Conservation (phyloP, 2,113 vertebrate genomes). For the Mionectes macconnelli region DNA sequence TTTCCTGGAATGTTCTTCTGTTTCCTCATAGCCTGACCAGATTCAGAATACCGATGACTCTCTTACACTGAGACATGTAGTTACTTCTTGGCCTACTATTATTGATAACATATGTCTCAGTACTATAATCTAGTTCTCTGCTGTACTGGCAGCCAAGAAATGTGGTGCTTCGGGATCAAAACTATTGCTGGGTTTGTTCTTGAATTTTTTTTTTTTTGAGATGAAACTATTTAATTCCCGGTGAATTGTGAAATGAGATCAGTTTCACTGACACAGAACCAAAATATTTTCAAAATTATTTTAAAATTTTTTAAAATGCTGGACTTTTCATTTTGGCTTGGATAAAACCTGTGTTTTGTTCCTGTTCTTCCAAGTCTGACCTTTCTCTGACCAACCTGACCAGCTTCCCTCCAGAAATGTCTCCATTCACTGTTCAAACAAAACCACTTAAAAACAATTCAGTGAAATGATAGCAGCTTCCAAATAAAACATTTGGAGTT, state of each 20-base stretch:
- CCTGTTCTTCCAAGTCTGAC: background rate
- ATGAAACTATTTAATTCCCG: background rate
- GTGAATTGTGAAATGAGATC: constrained; percentile 13
- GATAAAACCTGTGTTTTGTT: background rate
- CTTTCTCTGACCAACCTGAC: constrained; percentile 13
- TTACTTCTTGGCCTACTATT: constrained; percentile 19
- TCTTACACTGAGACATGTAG: background rate
- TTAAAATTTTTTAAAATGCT: background rate
- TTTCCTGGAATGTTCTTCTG: background rate
- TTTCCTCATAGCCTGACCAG: background rate
- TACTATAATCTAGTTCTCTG: background rate
- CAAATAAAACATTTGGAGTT: constrained; percentile 51
- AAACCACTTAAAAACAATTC: constrained; percentile 7
- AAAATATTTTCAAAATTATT: constrained; percentile 10
- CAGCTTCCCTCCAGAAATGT: background rate
- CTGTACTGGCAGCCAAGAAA: constrained; percentile 39
- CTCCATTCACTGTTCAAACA: background rate
- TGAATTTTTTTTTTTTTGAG: background rate
- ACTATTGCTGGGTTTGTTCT: background rate
- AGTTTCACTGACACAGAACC: constrained; percentile 1
- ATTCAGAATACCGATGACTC: background rate
- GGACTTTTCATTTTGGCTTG: background rate
- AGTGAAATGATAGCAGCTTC: background rate
- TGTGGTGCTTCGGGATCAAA: background rate
- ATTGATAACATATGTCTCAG: constrained; percentile 50